phyloP scores from a whole-genome alignment of 2,113 vertebrate genomes.

The Pseudorasbora parva region DNA sequence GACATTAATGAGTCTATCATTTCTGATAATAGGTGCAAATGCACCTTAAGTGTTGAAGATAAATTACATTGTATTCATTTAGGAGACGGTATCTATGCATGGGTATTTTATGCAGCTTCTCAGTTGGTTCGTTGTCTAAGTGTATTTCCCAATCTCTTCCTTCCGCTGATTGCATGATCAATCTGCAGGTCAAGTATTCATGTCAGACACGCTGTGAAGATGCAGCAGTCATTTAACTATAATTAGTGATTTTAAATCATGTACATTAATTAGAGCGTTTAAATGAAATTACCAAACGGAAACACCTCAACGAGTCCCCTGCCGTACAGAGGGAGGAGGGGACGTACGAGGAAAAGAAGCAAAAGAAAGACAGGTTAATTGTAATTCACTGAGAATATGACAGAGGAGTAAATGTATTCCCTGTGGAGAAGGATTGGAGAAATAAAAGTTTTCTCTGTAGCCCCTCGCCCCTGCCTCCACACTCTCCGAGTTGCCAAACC shows the following conservation, averaged over 20 bases:
- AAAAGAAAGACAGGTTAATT: conserved; percentile 60
- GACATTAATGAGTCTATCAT: background rate
- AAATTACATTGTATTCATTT: background rate
- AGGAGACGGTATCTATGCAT: background rate
- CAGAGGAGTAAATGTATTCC: conserved; percentile 57
- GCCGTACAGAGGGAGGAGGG: background rate
- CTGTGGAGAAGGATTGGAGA: conserved; percentile 57
- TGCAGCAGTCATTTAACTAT: conserved; percentile 33
- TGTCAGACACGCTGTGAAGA: conserved; percentile 48
- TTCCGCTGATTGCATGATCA: conserved; percentile 1
- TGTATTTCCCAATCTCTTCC: background rate
- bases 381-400: conserved; percentile 60
- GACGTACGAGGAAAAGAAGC: conserved; percentile 24
- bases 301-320: conserved; percentile 16
- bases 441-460: conserved; percentile 56
- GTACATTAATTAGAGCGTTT: conserved; percentile 57
- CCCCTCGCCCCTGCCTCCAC: conserved; percentile 45
- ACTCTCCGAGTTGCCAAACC: conserved; percentile 62
- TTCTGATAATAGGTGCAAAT: background rate
- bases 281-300: conserved; percentile 50
- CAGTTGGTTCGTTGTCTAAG: background rate
- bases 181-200: conserved; percentile 29
- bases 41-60: background rate
- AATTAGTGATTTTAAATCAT: conserved; percentile 50
- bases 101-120: background rate